Percentiles rank a stretch among this genome's conserved stretches.
phyloP scores from a whole-genome alignment of 1,140 invertebrate species.

The Acyrthosiphon pisum region DNA sequence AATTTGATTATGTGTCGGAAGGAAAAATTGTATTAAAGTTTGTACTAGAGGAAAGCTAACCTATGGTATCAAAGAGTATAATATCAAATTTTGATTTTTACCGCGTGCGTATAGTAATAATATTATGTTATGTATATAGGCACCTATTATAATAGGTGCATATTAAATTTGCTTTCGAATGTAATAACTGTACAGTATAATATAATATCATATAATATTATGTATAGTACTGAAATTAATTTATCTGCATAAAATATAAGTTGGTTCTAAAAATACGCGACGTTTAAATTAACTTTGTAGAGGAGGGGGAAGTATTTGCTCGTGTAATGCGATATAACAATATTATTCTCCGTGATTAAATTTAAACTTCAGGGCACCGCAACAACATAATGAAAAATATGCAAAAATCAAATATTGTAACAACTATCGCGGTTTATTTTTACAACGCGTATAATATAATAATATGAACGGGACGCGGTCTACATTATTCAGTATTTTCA shows the following conservation, averaged over 20 bases:
- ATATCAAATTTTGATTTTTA: neutral
- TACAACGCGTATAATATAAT: neutral
- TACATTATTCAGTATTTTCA: neutral
- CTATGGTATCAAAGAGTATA: neutral
- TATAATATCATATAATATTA: neutral
- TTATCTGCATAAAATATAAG: conserved; percentile 24
- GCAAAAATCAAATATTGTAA: neutral
- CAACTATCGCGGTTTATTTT: neutral
- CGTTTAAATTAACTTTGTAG: neutral
- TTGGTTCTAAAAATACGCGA: conserved; percentile 14
- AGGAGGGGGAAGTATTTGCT: neutral
- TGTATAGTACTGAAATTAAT: neutral
- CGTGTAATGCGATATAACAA: neutral
- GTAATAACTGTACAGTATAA: neutral
- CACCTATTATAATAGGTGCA: neutral
- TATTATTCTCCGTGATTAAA: conserved; percentile 2
- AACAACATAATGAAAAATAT: conserved; percentile 15
- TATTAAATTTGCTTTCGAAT: neutral
- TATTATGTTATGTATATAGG: neutral
- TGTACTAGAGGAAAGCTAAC: neutral
- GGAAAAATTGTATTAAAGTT: neutral
- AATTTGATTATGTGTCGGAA: neutral
- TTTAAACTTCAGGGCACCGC: neutral
- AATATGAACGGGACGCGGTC: neutral
- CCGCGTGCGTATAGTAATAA: neutral